phyloP scores from a whole-genome alignment of 92 coral and sea anemone genomes.

The Phenganax marumi region DNA sequence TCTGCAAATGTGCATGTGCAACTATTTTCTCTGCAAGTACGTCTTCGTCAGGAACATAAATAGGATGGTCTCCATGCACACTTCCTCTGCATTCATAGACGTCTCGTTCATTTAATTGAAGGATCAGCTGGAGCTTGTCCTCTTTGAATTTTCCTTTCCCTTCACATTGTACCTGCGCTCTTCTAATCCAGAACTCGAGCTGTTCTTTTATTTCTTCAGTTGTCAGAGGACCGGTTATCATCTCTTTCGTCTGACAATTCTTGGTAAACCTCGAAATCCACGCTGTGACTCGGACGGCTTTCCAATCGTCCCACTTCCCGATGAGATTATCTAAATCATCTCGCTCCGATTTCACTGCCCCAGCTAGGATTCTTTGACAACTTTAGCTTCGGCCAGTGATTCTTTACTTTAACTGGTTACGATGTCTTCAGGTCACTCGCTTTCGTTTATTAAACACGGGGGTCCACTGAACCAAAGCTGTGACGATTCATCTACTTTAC shows the following conservation, averaged over 20 bases:
- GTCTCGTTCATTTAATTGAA: neutral
- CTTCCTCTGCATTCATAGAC: slow-evolving; percentile 36
- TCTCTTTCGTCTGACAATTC: slow-evolving; percentile 1
- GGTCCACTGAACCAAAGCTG: slow-evolving; percentile 1
- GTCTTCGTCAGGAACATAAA: slow-evolving; percentile 46
- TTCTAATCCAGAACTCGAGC: slow-evolving; percentile 15
- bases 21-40: slow-evolving; percentile 32
- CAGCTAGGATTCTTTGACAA: slow-evolving; percentile 26
- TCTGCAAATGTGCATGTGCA: slow-evolving; percentile 7
- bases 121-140: neutral
- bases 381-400: slow-evolving; percentile 37
- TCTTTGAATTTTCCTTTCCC: neutral
- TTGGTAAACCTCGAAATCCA: neutral
- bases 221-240: neutral
- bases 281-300: slow-evolving; percentile 1
- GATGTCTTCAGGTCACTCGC: slow-evolving; percentile 39
- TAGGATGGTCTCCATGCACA: slow-evolving; percentile 47
- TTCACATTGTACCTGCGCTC: neutral
- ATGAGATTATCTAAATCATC: slow-evolving; percentile 3
- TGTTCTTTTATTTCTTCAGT: neutral
- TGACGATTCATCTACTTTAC: slow-evolving; percentile 3
- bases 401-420: slow-evolving; percentile 10
- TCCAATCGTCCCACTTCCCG: slow-evolving; percentile 1
- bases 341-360: neutral
- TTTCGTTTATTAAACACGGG: neutral